Percentiles rank a stretch among this genome's conserved stretches.
Evolutionary conservation across 2,888 invertebrate species (phyloP).

Genomic region (Sminthurides aquaticus): DNA sequence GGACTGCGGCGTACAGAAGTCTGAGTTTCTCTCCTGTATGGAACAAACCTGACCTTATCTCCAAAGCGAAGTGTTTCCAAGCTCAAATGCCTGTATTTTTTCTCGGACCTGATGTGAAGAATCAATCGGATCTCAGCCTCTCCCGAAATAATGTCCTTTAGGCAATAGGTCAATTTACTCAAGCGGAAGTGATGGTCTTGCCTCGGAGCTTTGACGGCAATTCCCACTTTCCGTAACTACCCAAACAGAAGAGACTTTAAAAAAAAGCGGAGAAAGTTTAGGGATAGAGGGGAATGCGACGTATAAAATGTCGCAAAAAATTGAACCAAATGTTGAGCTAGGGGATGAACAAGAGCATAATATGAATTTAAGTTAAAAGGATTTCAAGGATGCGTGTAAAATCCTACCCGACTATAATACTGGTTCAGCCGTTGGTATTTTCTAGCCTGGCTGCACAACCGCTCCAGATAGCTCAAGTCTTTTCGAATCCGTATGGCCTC

Average conservation of each 20-base stretch:
- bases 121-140: constrained; percentile 32
- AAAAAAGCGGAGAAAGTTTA: no score
- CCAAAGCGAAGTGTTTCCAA: constrained; percentile 38
- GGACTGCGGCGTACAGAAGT: neutral
- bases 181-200: constrained; percentile 33
- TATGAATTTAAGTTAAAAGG: no score
- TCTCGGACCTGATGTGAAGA: constrained; percentile 36
- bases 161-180: constrained; percentile 38
- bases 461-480: constrained; percentile 38
- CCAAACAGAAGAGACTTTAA: neutral
- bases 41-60: constrained; percentile 31
- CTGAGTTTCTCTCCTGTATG: constrained; percentile 19
- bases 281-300: no score
- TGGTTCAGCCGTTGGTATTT: constrained; percentile 18
- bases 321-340: no score
- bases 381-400: no score
- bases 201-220: neutral
- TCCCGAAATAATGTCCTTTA: constrained; percentile 36
- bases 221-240: neutral
- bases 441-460: constrained; percentile 34
- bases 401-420: constrained; percentile 24
- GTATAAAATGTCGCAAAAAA: no score
- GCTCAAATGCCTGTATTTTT: constrained; percentile 23
- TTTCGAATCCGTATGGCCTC: constrained; percentile 35
- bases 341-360: no score